These are phyloP conservation scores for Syngnathus typhle DNA, from an alignment of 2,113 vertebrate genomes.

Conservation along the genomic window DNA sequence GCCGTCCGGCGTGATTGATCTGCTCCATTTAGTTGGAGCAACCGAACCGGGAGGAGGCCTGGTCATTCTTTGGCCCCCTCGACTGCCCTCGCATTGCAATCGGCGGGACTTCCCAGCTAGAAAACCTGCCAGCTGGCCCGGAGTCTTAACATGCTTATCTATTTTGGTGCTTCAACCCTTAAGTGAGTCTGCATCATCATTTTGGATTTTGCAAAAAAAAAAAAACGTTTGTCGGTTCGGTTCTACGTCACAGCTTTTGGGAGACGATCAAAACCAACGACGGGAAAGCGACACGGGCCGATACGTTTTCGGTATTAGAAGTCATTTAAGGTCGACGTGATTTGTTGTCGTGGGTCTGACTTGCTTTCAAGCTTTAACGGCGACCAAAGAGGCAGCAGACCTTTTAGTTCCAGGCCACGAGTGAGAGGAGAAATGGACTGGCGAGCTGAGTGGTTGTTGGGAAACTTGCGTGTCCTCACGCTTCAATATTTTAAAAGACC, in stretches of 20 bases:
- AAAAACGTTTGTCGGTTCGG: not conserved
- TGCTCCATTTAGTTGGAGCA: conserved; percentile 75
- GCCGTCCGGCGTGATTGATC: conserved; percentile 75
- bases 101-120: conserved; percentile 52
- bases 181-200: conserved; percentile 31
- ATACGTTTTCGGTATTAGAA: conserved; percentile 37
- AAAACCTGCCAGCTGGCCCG: conserved; percentile 63
- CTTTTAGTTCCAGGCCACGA: conserved; percentile 43
- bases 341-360: conserved; percentile 53
- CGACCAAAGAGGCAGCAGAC: conserved; percentile 31
- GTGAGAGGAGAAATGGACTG: conserved; percentile 38
- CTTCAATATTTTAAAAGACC: conserved; percentile 69
- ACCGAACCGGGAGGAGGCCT: conserved; percentile 68
- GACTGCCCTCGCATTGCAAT: conserved; percentile 31
- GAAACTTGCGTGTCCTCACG: conserved; percentile 55
- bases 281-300: not conserved
- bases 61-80: conserved; percentile 58
- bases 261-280: not conserved
- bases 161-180: conserved; percentile 52
- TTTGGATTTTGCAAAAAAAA: not conserved
- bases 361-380: conserved; percentile 40
- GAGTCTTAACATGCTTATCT: conserved; percentile 55
- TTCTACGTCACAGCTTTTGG: too few relatives aligned
- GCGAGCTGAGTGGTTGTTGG: conserved; percentile 38
- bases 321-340: conserved; percentile 43